Conservation (phyloP, 1,140 invertebrate species). For the Grapholita molesta region DNA sequence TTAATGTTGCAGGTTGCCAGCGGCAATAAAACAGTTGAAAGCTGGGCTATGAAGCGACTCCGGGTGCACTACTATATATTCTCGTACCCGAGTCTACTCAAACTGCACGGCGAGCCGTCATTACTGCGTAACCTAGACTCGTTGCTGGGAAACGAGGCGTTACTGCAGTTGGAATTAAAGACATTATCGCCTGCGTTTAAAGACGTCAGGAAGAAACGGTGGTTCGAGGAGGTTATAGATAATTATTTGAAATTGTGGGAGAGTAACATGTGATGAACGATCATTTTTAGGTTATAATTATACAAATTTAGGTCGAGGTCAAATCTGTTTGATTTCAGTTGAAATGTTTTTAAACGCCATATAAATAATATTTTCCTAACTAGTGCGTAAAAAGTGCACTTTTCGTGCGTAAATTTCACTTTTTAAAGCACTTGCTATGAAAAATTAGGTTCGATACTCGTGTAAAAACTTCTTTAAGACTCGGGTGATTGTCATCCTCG, state of each 20-base stretch:
- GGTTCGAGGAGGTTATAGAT: conserved; percentile 92
- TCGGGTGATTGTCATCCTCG: too few relatives aligned
- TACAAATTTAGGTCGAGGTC: background rate
- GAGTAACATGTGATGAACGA: conserved; percentile 84
- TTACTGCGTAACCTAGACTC: conserved; percentile 85
- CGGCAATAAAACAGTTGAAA: conserved; percentile 87
- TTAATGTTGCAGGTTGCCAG: conserved; percentile 81
- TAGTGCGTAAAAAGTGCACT: too few relatives aligned
- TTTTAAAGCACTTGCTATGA: too few relatives aligned
- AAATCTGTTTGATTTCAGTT: background rate
- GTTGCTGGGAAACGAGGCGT: conserved; percentile 88
- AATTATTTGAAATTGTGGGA: conserved; percentile 94
- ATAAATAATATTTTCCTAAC: too few relatives aligned
- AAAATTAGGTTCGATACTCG: too few relatives aligned
- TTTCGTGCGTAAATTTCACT: too few relatives aligned
- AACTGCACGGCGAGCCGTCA: conserved; percentile 86
- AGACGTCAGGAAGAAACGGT: conserved; percentile 83
- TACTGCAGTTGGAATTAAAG: conserved; percentile 88
- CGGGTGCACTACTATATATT: conserved; percentile 89
- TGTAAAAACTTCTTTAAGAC: too few relatives aligned
- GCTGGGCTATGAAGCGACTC: conserved; percentile 85
- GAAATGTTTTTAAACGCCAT: background rate
- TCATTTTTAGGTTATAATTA: background rate
- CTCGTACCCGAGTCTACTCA: conserved; percentile 87
- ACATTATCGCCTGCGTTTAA: conserved; percentile 87